A percentile compares a stretch with the other conserved stretches of the same genome.
Conservation (phyloP, 2,888 invertebrate species). For the Podotricha telesiphe region DNA sequence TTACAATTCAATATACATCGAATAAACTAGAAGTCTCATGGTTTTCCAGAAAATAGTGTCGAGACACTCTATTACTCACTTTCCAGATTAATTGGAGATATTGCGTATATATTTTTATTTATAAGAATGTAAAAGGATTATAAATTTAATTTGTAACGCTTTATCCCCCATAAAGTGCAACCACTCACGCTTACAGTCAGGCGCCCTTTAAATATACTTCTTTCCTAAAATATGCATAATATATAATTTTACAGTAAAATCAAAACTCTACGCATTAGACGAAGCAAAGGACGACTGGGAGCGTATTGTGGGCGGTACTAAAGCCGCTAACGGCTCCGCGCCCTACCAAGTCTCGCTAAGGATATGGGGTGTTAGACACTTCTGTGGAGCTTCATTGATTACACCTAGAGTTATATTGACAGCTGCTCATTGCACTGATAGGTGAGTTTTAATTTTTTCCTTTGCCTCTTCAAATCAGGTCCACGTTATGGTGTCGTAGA, state of each 20-base stretch:
- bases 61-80: too few relatives aligned
- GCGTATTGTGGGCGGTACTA: slow-evolving; percentile 80
- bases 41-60: too few relatives aligned
- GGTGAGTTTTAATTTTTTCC: slow-evolving; percentile 68
- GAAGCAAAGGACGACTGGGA: slow-evolving; percentile 69
- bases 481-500: too few relatives aligned
- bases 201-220: too few relatives aligned
- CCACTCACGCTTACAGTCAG: too few relatives aligned
- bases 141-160: neutral
- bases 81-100: too few relatives aligned
- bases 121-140: neutral
- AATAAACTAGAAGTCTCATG: too few relatives aligned
- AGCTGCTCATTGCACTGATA: slow-evolving; percentile 82
- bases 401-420: slow-evolving; percentile 80
- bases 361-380: slow-evolving; percentile 76
- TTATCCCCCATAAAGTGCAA: too few relatives aligned
- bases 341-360: slow-evolving; percentile 83
- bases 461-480: too few relatives aligned
- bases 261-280: slow-evolving; percentile 58
- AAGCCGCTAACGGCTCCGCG: slow-evolving; percentile 76
- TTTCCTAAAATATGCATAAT: too few relatives aligned
- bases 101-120: slow-evolving; percentile 7
- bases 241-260: slow-evolving; percentile 54
- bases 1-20: too few relatives aligned
- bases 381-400: slow-evolving; percentile 84